Percentiles rank a stretch among this genome's conserved stretches.
phyloP scores from a whole-genome alignment of 2,113 vertebrate species.

The Hypomesus transpacificus region DNA sequence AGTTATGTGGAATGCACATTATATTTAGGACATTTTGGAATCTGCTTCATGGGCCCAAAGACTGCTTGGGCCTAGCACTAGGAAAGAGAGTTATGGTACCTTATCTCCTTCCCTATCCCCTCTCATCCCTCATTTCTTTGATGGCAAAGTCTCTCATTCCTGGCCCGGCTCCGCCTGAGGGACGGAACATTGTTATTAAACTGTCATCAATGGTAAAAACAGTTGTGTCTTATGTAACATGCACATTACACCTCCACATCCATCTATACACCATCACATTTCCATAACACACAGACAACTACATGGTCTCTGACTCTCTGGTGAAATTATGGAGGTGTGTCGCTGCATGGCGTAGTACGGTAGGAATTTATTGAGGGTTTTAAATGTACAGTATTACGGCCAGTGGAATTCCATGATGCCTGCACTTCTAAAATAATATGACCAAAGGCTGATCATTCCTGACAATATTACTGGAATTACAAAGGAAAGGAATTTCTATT shows the following conservation, averaged over 20 bases:
- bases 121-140: background rate
- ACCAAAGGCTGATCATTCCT: background rate
- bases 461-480: constrained; percentile 31
- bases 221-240: constrained; percentile 43
- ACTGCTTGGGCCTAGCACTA: background rate
- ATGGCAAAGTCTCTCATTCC: constrained; percentile 5
- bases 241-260: constrained; percentile 19
- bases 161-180: background rate
- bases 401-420: constrained; percentile 36
- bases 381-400: constrained; percentile 31
- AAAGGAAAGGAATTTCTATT: constrained; percentile 21
- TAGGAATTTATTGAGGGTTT: constrained; percentile 42
- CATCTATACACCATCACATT: background rate
- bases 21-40: background rate
- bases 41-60: too few species aligned
- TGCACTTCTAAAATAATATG: constrained; percentile 37
- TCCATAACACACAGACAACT: constrained; percentile 11
- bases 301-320: background rate
- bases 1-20: background rate
- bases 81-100: background rate
- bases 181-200: constrained; percentile 33
- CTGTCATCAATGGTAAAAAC: constrained; percentile 22
- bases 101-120: constrained; percentile 6
- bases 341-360: background rate
- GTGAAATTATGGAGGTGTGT: background rate